Base-by-base conservation (phyloP, 2,888 invertebrate genomes). In the Pecten maximus region DNA sequence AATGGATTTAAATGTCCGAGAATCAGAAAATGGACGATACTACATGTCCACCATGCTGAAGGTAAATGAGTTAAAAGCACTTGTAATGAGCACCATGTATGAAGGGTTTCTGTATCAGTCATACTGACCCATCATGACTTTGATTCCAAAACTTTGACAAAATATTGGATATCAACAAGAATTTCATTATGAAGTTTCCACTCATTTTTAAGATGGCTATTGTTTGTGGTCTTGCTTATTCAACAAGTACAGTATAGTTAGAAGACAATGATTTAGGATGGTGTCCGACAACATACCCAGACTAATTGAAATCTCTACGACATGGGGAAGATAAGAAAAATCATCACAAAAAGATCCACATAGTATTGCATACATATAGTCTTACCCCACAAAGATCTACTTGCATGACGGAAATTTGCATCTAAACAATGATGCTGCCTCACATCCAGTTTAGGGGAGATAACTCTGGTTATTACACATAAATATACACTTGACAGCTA, bases 111-210 rank as follows among this genome's bases (percentile, higher is more conserved):
- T 8, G 28, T 3, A 28, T 12, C 35, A 35, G 74, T 74, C 35
- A 74, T 23, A 74, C 28, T 74, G 35, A 35, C 74, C 28, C 35
- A 35, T 74, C 28, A 35, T 6, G 15, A 28, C 74, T 74, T 10
- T 35, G 23, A 54, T 54, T 23, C 74, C 28, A 74, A 28, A 35
- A 35, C 28, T 35, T 74, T 74, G 8, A 74, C 28, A 6, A 74
- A 74, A 74, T 74, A 28, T 35, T 74, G 12, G 74, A 35, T n/a
- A 23, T 15, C 23, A 54, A 2, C 23, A 19, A 19, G 19, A 54
- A 54, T 54, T 54, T 54, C 54, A 54, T n/a, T 28, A 74, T 74
- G 74, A 28, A 74, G 60, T 74, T 74, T 74, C 35, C 23, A 60
- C 23, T n/a, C n/a, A 23, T 60, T 23, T 23, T 12, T 74, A 8